These are phyloP conservation scores for Carettochelys insculpta DNA, from an alignment of 2,113 vertebrate species.

Conservation along the genomic window DNA sequence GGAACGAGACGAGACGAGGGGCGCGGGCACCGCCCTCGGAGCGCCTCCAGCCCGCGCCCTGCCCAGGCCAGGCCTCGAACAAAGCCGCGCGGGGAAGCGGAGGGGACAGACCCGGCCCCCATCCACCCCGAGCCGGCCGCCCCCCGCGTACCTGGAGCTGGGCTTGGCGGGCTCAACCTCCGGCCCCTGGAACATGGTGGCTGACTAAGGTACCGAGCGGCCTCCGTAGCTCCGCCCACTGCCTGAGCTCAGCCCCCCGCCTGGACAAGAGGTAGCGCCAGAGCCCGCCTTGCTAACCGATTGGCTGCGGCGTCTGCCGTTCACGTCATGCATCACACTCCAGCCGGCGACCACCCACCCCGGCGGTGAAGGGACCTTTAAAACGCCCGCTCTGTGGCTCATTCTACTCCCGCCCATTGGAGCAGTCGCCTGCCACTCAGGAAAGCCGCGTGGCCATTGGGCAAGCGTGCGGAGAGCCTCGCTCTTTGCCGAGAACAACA, in stretches of 20 bases:
- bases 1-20: too few species aligned
- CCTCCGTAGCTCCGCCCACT: accelerated
- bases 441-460: accelerated
- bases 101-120: accelerated
- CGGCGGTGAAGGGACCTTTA: background rate
- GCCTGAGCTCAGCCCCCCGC: background rate
- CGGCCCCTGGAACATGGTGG: slow-evolving; percentile 85
- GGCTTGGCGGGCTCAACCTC: slow-evolving; percentile 73
- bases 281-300: accelerated
- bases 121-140: accelerated
- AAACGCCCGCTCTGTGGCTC: accelerated
- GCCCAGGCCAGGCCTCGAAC: background rate
- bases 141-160: slow-evolving; percentile 83
- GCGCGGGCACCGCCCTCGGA: background rate
- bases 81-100: too few species aligned
- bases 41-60: background rate
- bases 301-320: background rate
- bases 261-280: background rate
- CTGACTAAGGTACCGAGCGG: background rate
- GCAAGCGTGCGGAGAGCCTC: accelerated
- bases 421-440: accelerated
- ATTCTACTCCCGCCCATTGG: background rate
- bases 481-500: background rate
- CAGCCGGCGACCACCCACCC: accelerated
- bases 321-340: accelerated